Evolutionary conservation across 2,888 invertebrate genomes (phyloP).

Genomic region (Horisme vitalbata): DNA sequence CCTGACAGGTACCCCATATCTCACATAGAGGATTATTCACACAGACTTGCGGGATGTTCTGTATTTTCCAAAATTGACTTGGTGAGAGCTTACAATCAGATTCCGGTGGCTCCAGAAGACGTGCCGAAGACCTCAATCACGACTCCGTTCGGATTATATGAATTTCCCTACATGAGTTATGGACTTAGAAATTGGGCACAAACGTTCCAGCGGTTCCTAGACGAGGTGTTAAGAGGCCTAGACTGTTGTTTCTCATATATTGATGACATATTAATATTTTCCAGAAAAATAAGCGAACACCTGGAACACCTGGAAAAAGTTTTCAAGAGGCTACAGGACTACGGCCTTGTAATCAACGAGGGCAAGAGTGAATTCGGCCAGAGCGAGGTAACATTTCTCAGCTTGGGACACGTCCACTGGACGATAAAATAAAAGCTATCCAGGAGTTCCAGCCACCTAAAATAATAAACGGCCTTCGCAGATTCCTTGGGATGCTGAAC

Average conservation of each 20-base stretch:
- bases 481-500: background rate
- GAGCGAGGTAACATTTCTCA: too few species aligned
- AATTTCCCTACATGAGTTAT: conserved; percentile 49
- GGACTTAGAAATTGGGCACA: too few species aligned
- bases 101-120: conserved; percentile 48
- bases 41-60: conserved; percentile 4
- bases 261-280: too few species aligned
- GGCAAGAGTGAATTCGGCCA: background rate
- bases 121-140: conserved; percentile 49
- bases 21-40: conserved; percentile 14
- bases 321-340: too few species aligned
- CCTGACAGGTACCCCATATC: conserved; percentile 45
- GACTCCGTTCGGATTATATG: conserved; percentile 34
- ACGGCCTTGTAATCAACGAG: background rate
- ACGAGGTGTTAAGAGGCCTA: too few species aligned
- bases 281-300: too few species aligned
- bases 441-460: background rate
- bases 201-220: too few species aligned
- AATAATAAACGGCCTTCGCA: background rate
- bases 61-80: conserved; percentile 28
- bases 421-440: background rate
- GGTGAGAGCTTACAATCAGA: conserved; percentile 51
- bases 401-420: too few species aligned
- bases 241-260: too few species aligned
- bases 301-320: too few species aligned